phyloP scores from a whole-genome alignment of 1,140 invertebrate species.

The Rhysida immarginata region DNA sequence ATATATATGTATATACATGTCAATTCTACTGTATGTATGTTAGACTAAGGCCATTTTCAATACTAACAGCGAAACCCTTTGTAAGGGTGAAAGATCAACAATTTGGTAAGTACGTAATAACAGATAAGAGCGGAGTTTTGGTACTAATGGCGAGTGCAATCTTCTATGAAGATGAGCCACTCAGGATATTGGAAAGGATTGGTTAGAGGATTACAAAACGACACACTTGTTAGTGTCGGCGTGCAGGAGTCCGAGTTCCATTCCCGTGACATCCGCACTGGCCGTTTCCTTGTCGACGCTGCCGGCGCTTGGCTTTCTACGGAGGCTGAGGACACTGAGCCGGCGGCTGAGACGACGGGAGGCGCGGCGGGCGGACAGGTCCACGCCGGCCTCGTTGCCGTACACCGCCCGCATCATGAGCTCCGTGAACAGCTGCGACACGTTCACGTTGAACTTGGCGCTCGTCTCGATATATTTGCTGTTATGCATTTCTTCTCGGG shows the following conservation, averaged over 20 bases:
- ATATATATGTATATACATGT: too few relatives aligned
- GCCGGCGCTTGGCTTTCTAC: neutral
- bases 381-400: neutral
- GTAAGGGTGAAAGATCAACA: too few relatives aligned
- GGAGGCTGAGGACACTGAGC: slow-evolving; percentile 6
- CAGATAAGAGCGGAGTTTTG: too few relatives aligned
- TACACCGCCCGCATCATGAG: slow-evolving; percentile 17
- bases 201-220: too few relatives aligned
- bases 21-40: too few relatives aligned
- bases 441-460: slow-evolving; percentile 24
- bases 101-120: too few relatives aligned
- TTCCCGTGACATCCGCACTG: neutral
- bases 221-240: neutral
- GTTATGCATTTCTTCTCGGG: slow-evolving; percentile 14
- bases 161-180: too few relatives aligned
- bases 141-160: too few relatives aligned
- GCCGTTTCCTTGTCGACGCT: neutral
- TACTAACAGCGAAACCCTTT: too few relatives aligned
- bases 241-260: neutral
- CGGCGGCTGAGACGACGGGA: slow-evolving; percentile 3
- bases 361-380: neutral
- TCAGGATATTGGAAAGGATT: too few relatives aligned
- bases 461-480: slow-evolving; percentile 24
- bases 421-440: slow-evolving; percentile 21
- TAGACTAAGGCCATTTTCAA: too few relatives aligned